A percentile compares a stretch with the other conserved stretches of the same genome.
phyloP scores from a whole-genome alignment of 2,797 vertebrate species.

The Naso thynnoides region DNA sequence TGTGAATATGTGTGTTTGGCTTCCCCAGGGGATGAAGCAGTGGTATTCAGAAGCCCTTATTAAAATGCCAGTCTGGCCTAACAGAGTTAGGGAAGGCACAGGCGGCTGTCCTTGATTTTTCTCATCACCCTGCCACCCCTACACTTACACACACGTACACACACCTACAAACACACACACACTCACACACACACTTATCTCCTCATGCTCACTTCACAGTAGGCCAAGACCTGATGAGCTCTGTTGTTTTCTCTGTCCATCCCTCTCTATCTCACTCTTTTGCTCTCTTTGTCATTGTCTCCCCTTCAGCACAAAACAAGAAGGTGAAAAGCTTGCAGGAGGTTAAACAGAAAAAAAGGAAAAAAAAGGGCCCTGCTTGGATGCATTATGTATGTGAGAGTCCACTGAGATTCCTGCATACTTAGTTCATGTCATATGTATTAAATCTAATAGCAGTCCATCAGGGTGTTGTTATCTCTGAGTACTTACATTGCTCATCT shows the following conservation, averaged over 20 bases:
- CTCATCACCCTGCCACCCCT: conserved; percentile 66
- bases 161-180: conserved; percentile 1
- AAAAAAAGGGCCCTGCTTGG: conserved; percentile 25
- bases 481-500: neutral
- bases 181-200: conserved; percentile 20
- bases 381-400: conserved; percentile 32
- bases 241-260: conserved; percentile 53
- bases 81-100: conserved; percentile 76
- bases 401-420: conserved; percentile 11
- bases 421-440: conserved; percentile 28
- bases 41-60: conserved; percentile 86
- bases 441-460: conserved; percentile 25
- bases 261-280: conserved; percentile 31
- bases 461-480: conserved; percentile 6
- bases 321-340: conserved; percentile 39
- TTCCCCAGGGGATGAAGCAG: conserved; percentile 81
- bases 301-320: conserved; percentile 39
- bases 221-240: conserved; percentile 62
- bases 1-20: conserved; percentile 62
- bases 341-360: too few species aligned
- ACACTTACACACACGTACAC: conserved; percentile 30
- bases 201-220: conserved; percentile 39
- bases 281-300: conserved; percentile 52
- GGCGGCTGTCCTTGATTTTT: conserved; percentile 76
- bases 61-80: conserved; percentile 85